Conservation (phyloP, 1,140 invertebrate species). For the Cryptotermes secundus region DNA sequence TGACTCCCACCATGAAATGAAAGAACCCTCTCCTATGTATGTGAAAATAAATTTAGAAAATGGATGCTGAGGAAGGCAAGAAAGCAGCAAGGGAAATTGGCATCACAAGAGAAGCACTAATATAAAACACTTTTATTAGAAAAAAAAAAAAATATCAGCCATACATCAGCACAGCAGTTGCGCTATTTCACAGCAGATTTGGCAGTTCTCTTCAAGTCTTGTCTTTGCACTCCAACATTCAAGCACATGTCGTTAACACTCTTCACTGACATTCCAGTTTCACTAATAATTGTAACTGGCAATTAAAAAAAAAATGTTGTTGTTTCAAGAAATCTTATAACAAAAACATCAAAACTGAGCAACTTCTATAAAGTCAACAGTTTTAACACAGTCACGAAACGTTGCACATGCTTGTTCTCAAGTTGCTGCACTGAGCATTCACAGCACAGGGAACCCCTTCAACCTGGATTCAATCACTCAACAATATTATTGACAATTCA, state of each 20-base stretch:
- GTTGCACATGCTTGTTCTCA: not conserved
- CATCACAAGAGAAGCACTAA: not conserved
- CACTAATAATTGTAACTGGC: not conserved
- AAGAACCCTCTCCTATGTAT: not conserved
- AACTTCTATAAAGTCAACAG: not conserved
- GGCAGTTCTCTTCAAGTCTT: not conserved
- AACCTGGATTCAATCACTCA: slow-evolving; percentile 8
- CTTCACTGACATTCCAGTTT: not conserved
- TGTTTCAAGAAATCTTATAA: not conserved
- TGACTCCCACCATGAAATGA: not conserved
- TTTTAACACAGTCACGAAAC: not conserved
- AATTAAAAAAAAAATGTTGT: not conserved
- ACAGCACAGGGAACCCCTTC: not conserved
- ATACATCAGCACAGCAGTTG: not conserved
- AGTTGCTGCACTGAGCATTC: not conserved
- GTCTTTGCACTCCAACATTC: not conserved
- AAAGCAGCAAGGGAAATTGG: not conserved
- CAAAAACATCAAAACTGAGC: not conserved
- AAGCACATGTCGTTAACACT: not conserved
- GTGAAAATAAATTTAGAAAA: not conserved
- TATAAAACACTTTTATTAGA: not conserved
- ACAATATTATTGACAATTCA: not conserved
- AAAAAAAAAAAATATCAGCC: not conserved
- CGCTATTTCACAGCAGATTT: not conserved
- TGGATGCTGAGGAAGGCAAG: not conserved